Evolutionary conservation across 2,113 vertebrate species (phyloP).

Genomic region (Gymnarchus niloticus): DNA sequence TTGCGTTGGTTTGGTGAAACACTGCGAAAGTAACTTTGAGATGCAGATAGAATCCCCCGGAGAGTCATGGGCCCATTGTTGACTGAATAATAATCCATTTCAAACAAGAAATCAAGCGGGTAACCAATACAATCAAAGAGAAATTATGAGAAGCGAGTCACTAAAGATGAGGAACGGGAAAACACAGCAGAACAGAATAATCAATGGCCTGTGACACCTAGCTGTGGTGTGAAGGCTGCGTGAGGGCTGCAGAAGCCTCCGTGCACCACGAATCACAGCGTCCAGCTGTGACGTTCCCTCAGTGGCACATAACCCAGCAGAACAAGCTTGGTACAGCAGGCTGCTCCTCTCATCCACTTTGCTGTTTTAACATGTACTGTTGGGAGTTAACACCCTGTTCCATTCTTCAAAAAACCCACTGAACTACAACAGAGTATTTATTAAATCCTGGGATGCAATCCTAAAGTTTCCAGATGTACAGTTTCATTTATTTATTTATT

Average conservation of each 20-base stretch:
- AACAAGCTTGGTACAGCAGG: neutral
- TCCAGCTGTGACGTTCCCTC: neutral
- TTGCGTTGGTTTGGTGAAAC: neutral
- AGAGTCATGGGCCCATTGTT: neutral
- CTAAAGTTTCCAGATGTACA: neutral
- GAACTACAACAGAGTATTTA: neutral
- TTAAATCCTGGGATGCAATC: neutral
- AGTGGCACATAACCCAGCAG: neutral
- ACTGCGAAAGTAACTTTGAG: conserved; percentile 6
- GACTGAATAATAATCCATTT: neutral
- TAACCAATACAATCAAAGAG: neutral
- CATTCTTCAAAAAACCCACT: neutral
- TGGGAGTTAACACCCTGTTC: neutral
- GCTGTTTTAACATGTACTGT: neutral
- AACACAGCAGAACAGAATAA: neutral
- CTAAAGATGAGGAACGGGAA: neutral
- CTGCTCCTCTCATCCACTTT: neutral
- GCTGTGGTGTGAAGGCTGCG: too few species aligned
- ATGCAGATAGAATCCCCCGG: conserved; percentile 10
- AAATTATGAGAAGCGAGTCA: neutral
- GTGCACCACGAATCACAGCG: neutral
- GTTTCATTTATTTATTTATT: too few species aligned
- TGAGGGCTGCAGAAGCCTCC: neutral
- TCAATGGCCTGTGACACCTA: neutral
- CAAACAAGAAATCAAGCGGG: neutral